Conservation (phyloP, 2,797 vertebrate species). For the Hirundo rustica region DNA sequence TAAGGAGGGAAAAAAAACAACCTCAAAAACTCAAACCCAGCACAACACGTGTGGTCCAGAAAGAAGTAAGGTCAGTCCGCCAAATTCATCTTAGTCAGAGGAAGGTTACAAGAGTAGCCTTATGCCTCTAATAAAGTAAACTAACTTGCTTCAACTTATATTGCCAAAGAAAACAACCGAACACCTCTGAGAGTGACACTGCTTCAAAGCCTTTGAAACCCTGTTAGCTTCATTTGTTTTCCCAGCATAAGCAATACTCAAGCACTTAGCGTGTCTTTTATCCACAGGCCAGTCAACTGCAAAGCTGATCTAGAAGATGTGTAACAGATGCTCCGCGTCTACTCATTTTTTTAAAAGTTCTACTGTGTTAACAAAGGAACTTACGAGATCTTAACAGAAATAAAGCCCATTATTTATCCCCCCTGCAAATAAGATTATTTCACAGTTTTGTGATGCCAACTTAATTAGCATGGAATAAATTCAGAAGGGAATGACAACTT, state of each 20-base stretch:
- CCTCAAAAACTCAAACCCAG: not conserved
- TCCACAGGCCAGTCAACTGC: slow-evolving; percentile 47
- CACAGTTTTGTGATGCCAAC: not conserved
- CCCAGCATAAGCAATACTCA: slow-evolving; percentile 62
- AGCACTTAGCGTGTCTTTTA: slow-evolving; percentile 51
- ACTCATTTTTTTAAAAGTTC: not conserved
- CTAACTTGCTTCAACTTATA: slow-evolving; percentile 46
- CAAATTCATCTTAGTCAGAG: slow-evolving; percentile 58
- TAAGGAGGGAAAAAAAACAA: not conserved
- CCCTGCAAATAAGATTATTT: not conserved
- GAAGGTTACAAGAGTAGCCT: slow-evolving; percentile 36
- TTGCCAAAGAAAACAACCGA: slow-evolving; percentile 62
- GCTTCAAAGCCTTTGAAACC: slow-evolving; percentile 61
- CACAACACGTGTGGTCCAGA: slow-evolving; percentile 40
- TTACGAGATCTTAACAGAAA: not conserved
- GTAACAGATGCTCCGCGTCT: slow-evolving; percentile 46
- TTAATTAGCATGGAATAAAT: not conserved
- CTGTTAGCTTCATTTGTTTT: slow-evolving; percentile 58
- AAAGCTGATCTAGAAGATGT: slow-evolving; percentile 52
- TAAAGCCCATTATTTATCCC: not conserved
- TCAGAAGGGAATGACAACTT: not conserved
- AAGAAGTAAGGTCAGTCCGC: slow-evolving; percentile 39
- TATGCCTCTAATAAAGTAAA: slow-evolving; percentile 61
- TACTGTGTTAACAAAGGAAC: slow-evolving; percentile 22
- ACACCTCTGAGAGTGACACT: slow-evolving; percentile 47